A percentile compares a stretch with the other conserved stretches of the same genome.
Evolutionary conservation across 2,113 vertebrate genomes (phyloP).

Genomic region (Upupa epops): DNA sequence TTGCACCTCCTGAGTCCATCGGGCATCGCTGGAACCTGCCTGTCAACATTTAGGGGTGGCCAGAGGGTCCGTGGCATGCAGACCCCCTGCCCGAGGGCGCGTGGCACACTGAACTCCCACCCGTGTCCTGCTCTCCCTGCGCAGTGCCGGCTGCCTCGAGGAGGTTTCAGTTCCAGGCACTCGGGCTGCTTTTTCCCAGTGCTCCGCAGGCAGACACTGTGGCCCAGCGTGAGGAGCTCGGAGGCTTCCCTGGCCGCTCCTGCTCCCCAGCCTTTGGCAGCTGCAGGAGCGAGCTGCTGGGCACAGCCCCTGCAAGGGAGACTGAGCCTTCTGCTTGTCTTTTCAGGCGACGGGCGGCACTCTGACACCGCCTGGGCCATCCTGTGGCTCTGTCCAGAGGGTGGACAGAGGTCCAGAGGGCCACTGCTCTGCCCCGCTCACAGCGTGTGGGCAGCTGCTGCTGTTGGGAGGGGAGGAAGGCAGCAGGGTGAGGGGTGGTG

Average conservation of each 20-base stretch:
- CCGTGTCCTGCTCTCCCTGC: background rate
- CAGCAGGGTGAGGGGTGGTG: background rate
- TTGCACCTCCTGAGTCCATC: background rate
- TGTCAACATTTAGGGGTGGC: fast-evolving
- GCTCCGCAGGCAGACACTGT: background rate
- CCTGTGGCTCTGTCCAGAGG: background rate
- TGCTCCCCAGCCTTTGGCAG: background rate
- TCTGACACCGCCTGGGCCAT: background rate
- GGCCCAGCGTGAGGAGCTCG: background rate
- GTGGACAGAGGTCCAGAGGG: too few relatives aligned
- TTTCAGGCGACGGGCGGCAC: background rate
- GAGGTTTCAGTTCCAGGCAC: background rate
- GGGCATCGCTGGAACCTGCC: background rate
- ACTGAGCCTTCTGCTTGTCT: background rate
- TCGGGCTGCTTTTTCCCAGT: background rate
- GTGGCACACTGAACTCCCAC: too few relatives aligned
- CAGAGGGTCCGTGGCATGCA: fast-evolving
- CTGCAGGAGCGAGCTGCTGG: background rate
- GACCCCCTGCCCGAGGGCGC: too few relatives aligned
- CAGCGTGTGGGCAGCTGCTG: background rate
- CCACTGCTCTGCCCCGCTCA: background rate
- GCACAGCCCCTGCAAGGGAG: background rate
- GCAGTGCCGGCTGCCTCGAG: background rate
- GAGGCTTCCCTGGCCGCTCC: background rate
- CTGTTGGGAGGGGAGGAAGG: background rate